These are phyloP conservation scores for Lycorma delicatula DNA, from an alignment of 1,140 invertebrate species.

Conservation along the genomic window DNA sequence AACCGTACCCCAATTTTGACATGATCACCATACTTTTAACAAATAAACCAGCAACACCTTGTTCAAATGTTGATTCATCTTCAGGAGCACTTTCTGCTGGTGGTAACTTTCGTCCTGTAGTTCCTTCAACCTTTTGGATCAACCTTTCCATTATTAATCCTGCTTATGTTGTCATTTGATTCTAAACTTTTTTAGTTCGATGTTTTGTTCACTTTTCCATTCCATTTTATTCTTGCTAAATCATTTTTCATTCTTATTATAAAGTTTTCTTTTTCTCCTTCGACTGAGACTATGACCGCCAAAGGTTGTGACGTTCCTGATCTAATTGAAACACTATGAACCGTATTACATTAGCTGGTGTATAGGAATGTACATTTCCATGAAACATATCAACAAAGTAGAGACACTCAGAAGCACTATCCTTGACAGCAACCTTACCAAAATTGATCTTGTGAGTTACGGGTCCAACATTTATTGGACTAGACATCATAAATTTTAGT, in stretches of 20 bases:
- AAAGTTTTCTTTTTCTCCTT: background rate
- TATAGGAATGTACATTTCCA: background rate
- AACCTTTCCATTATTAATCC: slow-evolving; percentile 74
- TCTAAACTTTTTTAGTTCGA: background rate
- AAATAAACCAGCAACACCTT: too few species aligned
- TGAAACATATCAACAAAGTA: slow-evolving; percentile 38
- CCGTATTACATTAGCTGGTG: too few species aligned
- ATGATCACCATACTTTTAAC: too few species aligned
- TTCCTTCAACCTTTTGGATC: slow-evolving; percentile 65
- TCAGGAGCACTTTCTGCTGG: too few species aligned
- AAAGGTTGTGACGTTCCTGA: background rate
- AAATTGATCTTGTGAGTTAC: background rate
- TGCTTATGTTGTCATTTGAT: background rate
- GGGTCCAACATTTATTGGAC: too few species aligned
- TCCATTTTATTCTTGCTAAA: slow-evolving; percentile 24
- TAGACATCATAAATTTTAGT: too few species aligned
- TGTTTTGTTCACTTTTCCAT: slow-evolving; percentile 3
- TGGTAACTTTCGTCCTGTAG: too few species aligned
- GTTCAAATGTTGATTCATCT: too few species aligned
- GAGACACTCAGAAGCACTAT: slow-evolving; percentile 33
- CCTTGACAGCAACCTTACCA: slow-evolving; percentile 41
- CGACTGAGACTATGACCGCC: background rate
- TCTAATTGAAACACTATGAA: too few species aligned
- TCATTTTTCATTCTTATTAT: background rate
- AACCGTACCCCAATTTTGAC: too few species aligned